Percentiles rank a stretch among this genome's conserved stretches.
phyloP scores from a whole-genome alignment of 2,113 vertebrate genomes.

The Gallinago jamesoni region DNA sequence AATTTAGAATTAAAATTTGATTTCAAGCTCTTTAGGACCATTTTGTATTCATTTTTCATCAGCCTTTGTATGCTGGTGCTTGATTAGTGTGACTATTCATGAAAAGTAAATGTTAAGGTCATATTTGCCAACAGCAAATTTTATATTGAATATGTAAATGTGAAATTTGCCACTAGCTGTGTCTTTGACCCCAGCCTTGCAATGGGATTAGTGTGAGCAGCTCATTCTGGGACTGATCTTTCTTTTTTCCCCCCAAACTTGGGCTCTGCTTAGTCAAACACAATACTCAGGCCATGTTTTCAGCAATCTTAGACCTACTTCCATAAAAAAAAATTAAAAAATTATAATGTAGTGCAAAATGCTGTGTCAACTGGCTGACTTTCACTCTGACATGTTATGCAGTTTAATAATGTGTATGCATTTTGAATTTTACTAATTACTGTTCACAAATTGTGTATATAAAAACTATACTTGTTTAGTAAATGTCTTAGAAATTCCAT shows the following conservation, averaged over 20 bases:
- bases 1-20: slow-evolving; percentile 16
- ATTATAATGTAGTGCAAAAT: not conserved
- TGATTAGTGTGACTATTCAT: slow-evolving; percentile 17
- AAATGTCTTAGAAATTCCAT: not conserved
- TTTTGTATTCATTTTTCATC: slow-evolving; percentile 42
- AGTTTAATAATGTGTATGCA: not conserved
- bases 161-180: slow-evolving; percentile 51
- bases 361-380: not conserved
- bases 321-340: not conserved
- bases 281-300: not conserved
- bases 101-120: slow-evolving; percentile 52
- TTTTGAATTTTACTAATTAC: not conserved
- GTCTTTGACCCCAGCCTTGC: not conserved
- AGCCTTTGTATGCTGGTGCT: not conserved
- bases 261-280: not conserved
- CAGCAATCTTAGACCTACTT: not conserved
- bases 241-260: not conserved
- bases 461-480: not conserved
- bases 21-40: slow-evolving; percentile 18
- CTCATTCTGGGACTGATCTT: not conserved
- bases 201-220: not conserved
- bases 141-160: slow-evolving; percentile 57
- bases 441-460: not conserved
- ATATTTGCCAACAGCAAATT: slow-evolving; percentile 47
- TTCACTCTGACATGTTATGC: not conserved